Base-by-base conservation (phyloP, 2,888 invertebrate species). In the Oxycera nigricornis region DNA sequence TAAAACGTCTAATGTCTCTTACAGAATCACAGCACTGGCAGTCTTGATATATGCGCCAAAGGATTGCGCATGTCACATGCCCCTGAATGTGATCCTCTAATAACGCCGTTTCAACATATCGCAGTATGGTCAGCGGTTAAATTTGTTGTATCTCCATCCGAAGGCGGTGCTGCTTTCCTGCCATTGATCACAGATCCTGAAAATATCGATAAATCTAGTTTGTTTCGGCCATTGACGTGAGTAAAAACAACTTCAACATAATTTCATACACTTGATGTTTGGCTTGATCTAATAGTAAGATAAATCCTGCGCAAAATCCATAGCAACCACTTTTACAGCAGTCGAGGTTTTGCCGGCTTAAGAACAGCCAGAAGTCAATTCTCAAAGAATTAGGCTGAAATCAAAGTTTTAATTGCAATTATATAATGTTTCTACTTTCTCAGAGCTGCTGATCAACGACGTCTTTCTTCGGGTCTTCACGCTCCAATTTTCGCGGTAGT, bases 81-180 rank as follows among this genome's bases (percentile, higher is more conserved):
- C 82, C 72, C 73, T 35, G 89, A 89, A 28, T 88, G 89, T 30
- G 90, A 90, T 78, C 81, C 89, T 82, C 70, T 70, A 88, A 83
- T 92, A 72, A 95, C 95, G 81, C 93, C 95, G 1, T 96, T 95
- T 81, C 93, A 95, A 22, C 93, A 94, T 59, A 96, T 96, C 84
- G 95, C 95, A 1, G 95, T 96, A 1, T 96, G 96, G 96, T 95
- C 95, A 20, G 95, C 95, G 0, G 91, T 96, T 1, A 94, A 94
- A 83, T 93, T 95, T 82, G 91, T 93, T 6, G 89, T 92, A 22
- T 91, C 92, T 77, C 86, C 88, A 14, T 85, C 87, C 28, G 89
- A 89, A 77, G 88, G 89, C 73, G 87, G 88, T 55, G 86, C 87
- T 2, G 95, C 95, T 39, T 96, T 96, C 83, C 86, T 95, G 77